Evolutionary conservation across 2,888 invertebrate genomes (phyloP).

Genomic region (Leptothorax acervorum): DNA sequence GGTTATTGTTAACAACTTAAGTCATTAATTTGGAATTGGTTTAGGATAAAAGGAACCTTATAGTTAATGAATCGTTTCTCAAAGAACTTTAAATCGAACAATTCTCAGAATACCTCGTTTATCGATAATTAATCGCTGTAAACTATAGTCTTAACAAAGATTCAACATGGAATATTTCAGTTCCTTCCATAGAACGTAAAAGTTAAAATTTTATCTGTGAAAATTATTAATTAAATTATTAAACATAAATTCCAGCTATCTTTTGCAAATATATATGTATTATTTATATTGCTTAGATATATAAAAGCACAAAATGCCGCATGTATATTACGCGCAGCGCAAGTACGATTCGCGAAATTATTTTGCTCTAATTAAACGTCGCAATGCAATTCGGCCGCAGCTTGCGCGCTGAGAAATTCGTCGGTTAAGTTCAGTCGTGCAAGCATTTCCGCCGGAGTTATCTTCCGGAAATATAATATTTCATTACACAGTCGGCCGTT

Average conservation of each 20-base stretch:
- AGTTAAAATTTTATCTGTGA: conserved; percentile 4
- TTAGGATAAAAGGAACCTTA: conserved; percentile 57
- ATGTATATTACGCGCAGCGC: conserved; percentile 27
- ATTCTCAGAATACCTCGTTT: conserved; percentile 49
- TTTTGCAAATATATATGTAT: not conserved
- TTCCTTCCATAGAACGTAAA: not conserved
- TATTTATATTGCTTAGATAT: not conserved
- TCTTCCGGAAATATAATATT: conserved; percentile 67
- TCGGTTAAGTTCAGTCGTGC: conserved; percentile 65
- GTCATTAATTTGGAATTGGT: conserved; percentile 63
- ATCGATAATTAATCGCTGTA: conserved; percentile 13
- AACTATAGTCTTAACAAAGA: conserved; percentile 21
- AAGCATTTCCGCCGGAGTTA: conserved; percentile 63
- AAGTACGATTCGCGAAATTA: conserved; percentile 57
- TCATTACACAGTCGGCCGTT: conserved; percentile 50
- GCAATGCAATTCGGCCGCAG: conserved; percentile 60
- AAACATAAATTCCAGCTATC: not conserved
- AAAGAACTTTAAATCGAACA: conserved; percentile 60
- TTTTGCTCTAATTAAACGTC: conserved; percentile 70
- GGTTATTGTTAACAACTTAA: conserved; percentile 41
- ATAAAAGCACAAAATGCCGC: not conserved
- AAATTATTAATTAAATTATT: conserved; percentile 3
- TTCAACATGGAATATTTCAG: conserved; percentile 1
- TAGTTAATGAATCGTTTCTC: conserved; percentile 62
- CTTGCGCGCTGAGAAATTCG: conserved; percentile 67